These are phyloP conservation scores for Cephus cinctus DNA, from an alignment of 1,140 invertebrate species.

Conservation along the genomic window DNA sequence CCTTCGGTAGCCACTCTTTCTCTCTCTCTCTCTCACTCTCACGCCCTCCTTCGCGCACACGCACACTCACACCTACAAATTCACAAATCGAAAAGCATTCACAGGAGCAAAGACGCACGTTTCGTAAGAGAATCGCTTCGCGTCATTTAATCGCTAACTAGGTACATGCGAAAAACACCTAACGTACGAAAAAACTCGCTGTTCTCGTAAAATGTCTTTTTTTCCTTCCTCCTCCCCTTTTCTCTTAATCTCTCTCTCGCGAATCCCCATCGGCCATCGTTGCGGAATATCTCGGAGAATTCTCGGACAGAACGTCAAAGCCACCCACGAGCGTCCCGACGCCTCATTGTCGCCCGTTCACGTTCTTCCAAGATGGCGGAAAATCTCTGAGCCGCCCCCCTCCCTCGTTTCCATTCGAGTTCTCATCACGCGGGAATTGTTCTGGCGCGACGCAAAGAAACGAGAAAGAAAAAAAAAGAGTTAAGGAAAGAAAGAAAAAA, in stretches of 20 bases:
- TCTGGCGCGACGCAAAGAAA: too few species aligned
- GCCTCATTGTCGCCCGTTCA: not conserved
- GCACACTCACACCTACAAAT: too few species aligned
- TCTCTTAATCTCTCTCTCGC: slow-evolving; percentile 20
- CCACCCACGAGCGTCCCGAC: too few species aligned
- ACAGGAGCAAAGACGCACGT: too few species aligned
- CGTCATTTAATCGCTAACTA: slow-evolving; percentile 35
- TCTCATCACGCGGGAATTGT: too few species aligned
- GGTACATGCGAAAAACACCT: slow-evolving; percentile 38
- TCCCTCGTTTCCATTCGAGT: too few species aligned
- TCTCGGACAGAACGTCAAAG: slow-evolving; percentile 9
- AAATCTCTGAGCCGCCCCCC: too few species aligned
- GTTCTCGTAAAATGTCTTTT: too few species aligned
- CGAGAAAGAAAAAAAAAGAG: not conserved
- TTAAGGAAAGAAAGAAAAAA: not conserved
- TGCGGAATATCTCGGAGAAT: slow-evolving; percentile 11
- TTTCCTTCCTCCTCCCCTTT: slow-evolving; percentile 25
- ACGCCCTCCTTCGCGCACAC: slow-evolving; percentile 20
- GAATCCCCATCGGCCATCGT: too few species aligned
- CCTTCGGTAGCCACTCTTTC: too few species aligned
- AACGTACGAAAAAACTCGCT: slow-evolving; percentile 36
- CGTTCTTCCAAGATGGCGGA: not conserved
- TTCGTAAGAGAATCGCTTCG: slow-evolving; percentile 34
- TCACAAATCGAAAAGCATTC: too few species aligned
- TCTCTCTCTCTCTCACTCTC: slow-evolving; percentile 17